Percentiles rank a stretch among this genome's conserved stretches.
Evolutionary conservation across 1,140 invertebrate species (phyloP).

Genomic region (Neomicropteryx cornuta): DNA sequence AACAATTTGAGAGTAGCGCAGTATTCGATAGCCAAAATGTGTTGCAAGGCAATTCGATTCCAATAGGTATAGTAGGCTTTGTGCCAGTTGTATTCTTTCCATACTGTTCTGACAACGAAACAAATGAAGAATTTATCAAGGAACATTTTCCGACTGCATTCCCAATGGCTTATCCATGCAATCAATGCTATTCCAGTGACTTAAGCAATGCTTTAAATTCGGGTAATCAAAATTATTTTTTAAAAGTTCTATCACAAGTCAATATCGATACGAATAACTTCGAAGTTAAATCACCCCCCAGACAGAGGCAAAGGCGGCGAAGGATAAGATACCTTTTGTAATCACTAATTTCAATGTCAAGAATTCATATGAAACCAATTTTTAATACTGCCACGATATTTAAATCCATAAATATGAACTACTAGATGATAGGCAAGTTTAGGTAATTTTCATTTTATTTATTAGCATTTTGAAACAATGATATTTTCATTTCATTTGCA

Average conservation of each 20-base stretch:
- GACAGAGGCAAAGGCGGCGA: conserved; percentile 6
- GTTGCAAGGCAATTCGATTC: no score
- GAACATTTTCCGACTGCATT: conserved; percentile 32
- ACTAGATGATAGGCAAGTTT: no score
- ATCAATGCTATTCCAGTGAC: conserved; percentile 10
- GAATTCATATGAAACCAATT: no score
- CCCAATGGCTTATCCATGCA: conserved; percentile 18
- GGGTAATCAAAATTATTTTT: conserved; percentile 8
- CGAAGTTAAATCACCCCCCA: conserved; percentile 10
- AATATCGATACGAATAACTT: conserved; percentile 7
- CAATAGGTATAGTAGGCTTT: conserved; percentile 40
- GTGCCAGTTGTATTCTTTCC: conserved; percentile 49
- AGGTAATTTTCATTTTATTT: no score
- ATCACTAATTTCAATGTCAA: no score
- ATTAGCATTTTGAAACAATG: no score
- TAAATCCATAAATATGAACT: no score
- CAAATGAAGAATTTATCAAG: conserved; percentile 21
- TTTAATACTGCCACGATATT: no score
- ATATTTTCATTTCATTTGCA: no score
- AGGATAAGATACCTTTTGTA: not conserved
- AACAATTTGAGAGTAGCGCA: conserved; percentile 6
- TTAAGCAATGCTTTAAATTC: conserved; percentile 5
- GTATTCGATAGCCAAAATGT: conserved; percentile 28
- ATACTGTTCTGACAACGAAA: conserved; percentile 30
- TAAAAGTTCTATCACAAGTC: conserved; percentile 12